Evolutionary conservation across 1,140 invertebrate species (phyloP), one percentile per base, ranked within the genome.

Genomic region (Atta texana): DNA sequence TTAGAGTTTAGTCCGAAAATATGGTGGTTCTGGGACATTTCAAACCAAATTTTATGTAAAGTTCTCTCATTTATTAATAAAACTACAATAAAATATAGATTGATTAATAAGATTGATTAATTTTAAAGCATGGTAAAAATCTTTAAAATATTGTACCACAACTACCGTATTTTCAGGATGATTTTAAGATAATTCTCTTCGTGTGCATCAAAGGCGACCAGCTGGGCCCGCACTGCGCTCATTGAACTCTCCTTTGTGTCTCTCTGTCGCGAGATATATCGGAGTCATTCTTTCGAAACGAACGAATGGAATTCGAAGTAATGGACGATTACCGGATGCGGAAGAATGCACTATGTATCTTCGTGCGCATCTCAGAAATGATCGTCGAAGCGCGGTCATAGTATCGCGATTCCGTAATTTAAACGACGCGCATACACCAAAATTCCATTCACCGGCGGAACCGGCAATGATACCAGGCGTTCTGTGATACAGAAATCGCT

Each of bases 401-500:
- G 34, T n/a, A 44, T 82, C 24, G 76, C 18, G 55, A 49, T 75
- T 75, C 28, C 18, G 71, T 24, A 66, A 84, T 75, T 53, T 49
- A 51, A 84, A 84, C 49, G 55, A 10, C 39, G 21, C 28, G 55
- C 24, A 5, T 74, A 84, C 69, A 84, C 21, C 71, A 55, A 84
- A 84, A 75, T 84, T 75, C 81, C 81, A 84, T 84, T 76, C 69
- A 21, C 21, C 18, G 24, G n/a, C 8, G 24, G 28, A 21, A 31
- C 66, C 51, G n/a, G 16, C 16, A 21, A 59, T 21, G 69, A 49
- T 75, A 61, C 24, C 21, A 34, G 44, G 12, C 57, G 21, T 24
- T 55, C 34, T 31, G 63, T n/a, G 71, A 74, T 75, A 75, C 39
- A 5, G 71, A 39, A 66, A 84, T 75, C 57, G 68, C 81, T 84